A percentile compares a stretch with the other conserved stretches of the same genome.
Conservation (phyloP, 2,113 vertebrate genomes). For the Epinephelus fuscoguttatus region DNA sequence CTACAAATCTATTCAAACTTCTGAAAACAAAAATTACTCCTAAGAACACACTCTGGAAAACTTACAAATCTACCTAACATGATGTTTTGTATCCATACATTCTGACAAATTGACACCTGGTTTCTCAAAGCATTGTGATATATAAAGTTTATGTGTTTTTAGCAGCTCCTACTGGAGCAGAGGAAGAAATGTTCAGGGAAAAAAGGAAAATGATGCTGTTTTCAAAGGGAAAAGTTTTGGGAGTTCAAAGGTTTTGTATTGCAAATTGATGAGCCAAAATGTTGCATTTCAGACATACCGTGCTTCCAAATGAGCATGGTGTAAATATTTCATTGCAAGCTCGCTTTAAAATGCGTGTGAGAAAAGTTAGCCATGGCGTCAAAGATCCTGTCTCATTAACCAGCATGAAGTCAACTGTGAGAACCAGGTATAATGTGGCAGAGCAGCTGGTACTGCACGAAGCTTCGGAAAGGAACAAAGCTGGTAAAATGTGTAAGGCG, state of each 20-base stretch:
- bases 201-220: not conserved
- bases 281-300: constrained; percentile 17
- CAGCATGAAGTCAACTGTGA: constrained; percentile 43
- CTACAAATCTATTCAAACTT: not conserved
- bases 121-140: not conserved
- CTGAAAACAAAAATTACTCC: not conserved
- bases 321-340: constrained; percentile 55
- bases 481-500: not conserved
- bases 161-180: not conserved
- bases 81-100: not conserved
- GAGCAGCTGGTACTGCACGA: constrained; percentile 28
- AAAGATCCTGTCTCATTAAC: constrained; percentile 47
- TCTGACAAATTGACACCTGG: not conserved
- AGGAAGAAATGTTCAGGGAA: not conserved
- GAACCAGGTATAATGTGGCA: constrained; percentile 26
- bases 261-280: constrained; percentile 23
- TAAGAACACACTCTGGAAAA: not conserved
- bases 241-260: constrained; percentile 27
- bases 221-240: not conserved
- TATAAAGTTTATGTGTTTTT: not conserved
- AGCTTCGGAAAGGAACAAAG: not conserved
- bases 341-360: constrained; percentile 31
- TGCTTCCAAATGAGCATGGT: constrained; percentile 29
- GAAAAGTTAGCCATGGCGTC: constrained; percentile 21
- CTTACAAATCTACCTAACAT: not conserved